Conservation (phyloP, 2,113 vertebrate species). For the Notothenia coriiceps region DNA sequence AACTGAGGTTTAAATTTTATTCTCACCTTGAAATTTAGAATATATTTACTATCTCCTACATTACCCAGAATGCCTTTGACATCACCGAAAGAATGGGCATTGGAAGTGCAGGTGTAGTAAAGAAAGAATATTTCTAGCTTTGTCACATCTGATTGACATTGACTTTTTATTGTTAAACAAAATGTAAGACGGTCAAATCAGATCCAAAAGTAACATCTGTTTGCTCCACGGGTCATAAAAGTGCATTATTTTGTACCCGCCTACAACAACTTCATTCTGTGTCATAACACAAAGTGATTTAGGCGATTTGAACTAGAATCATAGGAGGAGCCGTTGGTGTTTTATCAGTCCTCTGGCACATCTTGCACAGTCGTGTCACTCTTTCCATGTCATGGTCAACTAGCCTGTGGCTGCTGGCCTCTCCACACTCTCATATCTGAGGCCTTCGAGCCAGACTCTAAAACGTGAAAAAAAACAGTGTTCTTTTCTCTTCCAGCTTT, state of each 20-base stretch:
- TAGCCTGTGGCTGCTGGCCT: slow-evolving; percentile 60
- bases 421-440: slow-evolving; percentile 47
- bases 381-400: slow-evolving; percentile 81
- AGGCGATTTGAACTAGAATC: slow-evolving; percentile 48
- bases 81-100: background rate
- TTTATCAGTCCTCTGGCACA: slow-evolving; percentile 77
- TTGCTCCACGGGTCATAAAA: background rate
- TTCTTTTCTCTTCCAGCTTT: slow-evolving; percentile 39
- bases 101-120: background rate
- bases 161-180: background rate
- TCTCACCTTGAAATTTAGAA: background rate
- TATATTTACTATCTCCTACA: background rate
- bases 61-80: slow-evolving; percentile 1
- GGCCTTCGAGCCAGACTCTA: slow-evolving; percentile 34
- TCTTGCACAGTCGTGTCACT: slow-evolving; percentile 71
- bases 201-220: background rate
- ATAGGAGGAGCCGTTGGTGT: slow-evolving; percentile 46
- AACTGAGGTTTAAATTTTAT: no score
- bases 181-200: background rate
- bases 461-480: slow-evolving; percentile 33
- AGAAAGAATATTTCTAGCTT: no score
- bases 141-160: background rate
- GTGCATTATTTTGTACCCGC: background rate
- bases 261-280: no score
- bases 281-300: background rate